A percentile compares a stretch with the other conserved stretches of the same genome.
Evolutionary conservation across 2,797 vertebrate species (phyloP).

Genomic region (Darevskia nairensis): DNA sequence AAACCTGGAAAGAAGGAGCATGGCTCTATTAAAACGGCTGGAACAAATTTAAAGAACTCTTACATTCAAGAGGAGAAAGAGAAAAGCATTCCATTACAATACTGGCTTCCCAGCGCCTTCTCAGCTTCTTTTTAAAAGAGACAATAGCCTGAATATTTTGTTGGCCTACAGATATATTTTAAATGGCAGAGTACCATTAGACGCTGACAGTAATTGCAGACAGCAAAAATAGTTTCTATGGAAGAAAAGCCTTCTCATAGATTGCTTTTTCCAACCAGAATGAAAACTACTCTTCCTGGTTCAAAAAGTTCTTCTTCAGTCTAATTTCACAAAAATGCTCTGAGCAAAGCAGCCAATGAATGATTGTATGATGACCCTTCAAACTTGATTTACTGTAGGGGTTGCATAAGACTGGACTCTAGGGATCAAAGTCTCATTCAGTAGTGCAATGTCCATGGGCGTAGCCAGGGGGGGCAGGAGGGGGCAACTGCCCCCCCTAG

Average conservation of each 20-base stretch:
- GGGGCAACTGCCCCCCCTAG: no score
- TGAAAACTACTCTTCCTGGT: neutral
- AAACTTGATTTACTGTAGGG: neutral
- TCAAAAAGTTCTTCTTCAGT: neutral
- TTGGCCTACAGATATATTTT: conserved; percentile 6
- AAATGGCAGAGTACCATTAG: neutral
- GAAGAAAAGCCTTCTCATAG: neutral
- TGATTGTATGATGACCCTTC: neutral
- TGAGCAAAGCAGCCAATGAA: neutral
- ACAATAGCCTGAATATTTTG: conserved; percentile 3
- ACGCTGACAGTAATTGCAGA: neutral
- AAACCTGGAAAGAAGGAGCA: neutral
- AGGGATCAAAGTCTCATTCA: neutral
- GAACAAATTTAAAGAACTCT: neutral
- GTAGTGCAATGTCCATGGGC: neutral
- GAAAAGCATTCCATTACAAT: neutral
- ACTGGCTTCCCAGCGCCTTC: neutral
- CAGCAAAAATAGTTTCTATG: neutral
- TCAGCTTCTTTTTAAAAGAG: neutral
- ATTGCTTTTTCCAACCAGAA: neutral
- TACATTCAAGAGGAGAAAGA: neutral
- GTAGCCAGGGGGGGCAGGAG: no score
- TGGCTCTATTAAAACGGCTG: neutral
- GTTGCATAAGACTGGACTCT: neutral
- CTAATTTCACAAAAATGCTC: neutral